Evolutionary conservation across 2,797 vertebrate species (phyloP).

Genomic region (Sebastes matsubarae): DNA sequence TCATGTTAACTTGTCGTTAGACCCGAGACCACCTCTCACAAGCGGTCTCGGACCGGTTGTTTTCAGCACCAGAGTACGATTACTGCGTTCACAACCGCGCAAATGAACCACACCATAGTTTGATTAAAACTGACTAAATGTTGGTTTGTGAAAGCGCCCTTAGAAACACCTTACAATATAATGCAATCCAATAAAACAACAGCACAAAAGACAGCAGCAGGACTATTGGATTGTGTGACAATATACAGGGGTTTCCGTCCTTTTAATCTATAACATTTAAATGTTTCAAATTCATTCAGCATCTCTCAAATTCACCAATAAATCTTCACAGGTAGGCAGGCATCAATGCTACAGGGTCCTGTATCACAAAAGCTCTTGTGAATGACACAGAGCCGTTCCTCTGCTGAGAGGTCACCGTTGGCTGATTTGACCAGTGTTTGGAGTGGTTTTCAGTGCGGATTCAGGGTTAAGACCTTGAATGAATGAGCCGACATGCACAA

Average conservation of each 20-base stretch:
- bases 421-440: constrained; percentile 3
- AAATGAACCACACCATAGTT: too few relatives aligned
- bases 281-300: background rate
- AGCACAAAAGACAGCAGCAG: background rate
- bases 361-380: constrained; percentile 8
- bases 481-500: constrained; percentile 33
- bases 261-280: background rate
- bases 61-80: too few relatives aligned
- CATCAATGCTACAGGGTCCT: background rate
- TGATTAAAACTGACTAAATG: too few relatives aligned
- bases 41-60: too few relatives aligned
- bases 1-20: too few relatives aligned
- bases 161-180: background rate
- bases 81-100: too few relatives aligned
- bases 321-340: background rate
- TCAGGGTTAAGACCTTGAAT: constrained; percentile 38
- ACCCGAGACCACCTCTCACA: too few relatives aligned
- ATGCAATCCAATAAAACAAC: background rate
- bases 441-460: constrained; percentile 2
- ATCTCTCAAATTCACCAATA: background rate
- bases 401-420: background rate
- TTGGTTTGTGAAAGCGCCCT: too few relatives aligned
- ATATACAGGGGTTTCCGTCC: background rate
- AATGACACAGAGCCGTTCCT: background rate
- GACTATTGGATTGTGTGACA: background rate